phyloP scores from a whole-genome alignment of 2,113 vertebrate genomes.

The human (Homo sapiens) region DNA sequence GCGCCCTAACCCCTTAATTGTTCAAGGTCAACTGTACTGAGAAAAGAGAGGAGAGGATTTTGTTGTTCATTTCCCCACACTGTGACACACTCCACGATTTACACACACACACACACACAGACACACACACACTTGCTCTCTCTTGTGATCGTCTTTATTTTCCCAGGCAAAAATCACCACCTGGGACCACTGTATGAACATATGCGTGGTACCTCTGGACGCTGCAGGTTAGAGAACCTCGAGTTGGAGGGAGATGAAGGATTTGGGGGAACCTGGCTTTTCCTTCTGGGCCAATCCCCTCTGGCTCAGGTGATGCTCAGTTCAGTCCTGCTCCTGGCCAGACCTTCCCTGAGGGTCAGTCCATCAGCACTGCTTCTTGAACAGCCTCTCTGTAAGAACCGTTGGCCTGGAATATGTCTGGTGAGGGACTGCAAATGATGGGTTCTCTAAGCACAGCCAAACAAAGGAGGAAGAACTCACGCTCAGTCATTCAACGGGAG shows the following conservation, averaged over 20 bases:
- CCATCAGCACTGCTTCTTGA: accelerated
- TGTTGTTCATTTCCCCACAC: no score
- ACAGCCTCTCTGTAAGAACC: neutral
- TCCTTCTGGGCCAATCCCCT: neutral
- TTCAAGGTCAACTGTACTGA: neutral
- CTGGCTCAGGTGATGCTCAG: neutral
- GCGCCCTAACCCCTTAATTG: neutral
- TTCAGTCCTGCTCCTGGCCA: neutral
- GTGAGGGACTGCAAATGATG: accelerated
- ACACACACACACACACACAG: no score
- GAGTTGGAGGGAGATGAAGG: neutral
- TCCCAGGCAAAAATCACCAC: neutral
- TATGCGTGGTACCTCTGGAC: no score
- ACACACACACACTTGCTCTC: neutral
- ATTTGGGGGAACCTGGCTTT: neutral
- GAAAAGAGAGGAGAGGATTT: neutral
- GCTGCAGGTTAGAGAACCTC: neutral
- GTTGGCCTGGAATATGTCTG: neutral
- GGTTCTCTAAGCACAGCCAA: neutral
- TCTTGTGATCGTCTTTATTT: neutral
- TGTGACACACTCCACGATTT: neutral
- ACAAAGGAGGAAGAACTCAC: neutral
- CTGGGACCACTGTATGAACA: neutral
- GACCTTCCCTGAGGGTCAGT: neutral
- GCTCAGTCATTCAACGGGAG: accelerated